Percentiles rank a stretch among this genome's conserved stretches.
Conservation (phyloP, 2,888 invertebrate genomes). For the Trachelus tabidus region DNA sequence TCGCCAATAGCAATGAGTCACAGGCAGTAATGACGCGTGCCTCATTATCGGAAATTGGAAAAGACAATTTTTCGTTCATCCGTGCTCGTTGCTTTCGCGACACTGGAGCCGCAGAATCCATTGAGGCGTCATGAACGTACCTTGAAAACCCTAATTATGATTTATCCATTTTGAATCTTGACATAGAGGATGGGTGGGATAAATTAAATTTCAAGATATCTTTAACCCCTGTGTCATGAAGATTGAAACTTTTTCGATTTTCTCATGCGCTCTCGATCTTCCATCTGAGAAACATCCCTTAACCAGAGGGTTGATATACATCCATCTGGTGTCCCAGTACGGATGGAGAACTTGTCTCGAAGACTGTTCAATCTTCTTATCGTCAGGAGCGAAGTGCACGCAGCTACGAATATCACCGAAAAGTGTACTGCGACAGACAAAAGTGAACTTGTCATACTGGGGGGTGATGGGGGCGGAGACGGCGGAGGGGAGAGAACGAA, state of each 20-base stretch:
- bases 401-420: not conserved
- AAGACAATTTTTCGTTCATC: constrained; percentile 22
- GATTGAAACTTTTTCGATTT: not conserved
- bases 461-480: constrained; percentile 12
- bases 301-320: not conserved
- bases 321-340: not conserved
- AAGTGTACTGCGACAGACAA: constrained; percentile 34
- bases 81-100: not conserved
- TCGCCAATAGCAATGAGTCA: constrained; percentile 33
- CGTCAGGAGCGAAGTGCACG: constrained; percentile 3
- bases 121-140: not conserved
- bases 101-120: not conserved
- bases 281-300: not conserved
- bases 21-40: constrained; percentile 48
- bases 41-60: constrained; percentile 40
- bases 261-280: not conserved
- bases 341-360: constrained; percentile 14
- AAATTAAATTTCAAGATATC: not conserved
- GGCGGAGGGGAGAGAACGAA: constrained; percentile 6
- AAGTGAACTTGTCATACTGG: constrained; percentile 34
- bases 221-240: too few species aligned
- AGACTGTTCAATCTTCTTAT: constrained; percentile 29
- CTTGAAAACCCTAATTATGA: not conserved
- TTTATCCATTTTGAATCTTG: not conserved
- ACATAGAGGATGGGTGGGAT: not conserved